Percentiles rank a stretch among this genome's conserved stretches.
These are phyloP conservation scores for Semicossyphus pulcher DNA, from an alignment of 2,113 vertebrate genomes.

Conservation along the genomic window DNA sequence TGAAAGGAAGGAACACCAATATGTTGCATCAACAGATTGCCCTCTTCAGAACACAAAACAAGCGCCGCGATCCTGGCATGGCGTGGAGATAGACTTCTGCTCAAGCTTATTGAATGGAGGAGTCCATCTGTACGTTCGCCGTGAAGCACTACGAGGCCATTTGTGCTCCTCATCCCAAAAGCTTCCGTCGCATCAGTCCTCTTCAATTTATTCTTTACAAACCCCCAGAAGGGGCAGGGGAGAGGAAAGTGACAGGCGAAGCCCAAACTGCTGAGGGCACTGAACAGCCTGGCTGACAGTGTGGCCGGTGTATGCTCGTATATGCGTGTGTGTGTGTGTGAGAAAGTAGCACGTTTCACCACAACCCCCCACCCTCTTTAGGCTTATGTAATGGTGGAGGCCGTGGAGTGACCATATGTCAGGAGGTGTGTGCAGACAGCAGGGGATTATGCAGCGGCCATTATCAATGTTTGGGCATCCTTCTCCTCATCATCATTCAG, in stretches of 20 bases:
- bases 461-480: constrained; percentile 73
- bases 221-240: constrained; percentile 60
- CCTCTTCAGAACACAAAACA: constrained; percentile 75
- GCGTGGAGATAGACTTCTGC: constrained; percentile 71
- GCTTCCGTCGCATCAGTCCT: constrained; percentile 72
- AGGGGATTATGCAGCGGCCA: constrained; percentile 75
- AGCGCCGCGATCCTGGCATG: constrained; percentile 65
- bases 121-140: constrained; percentile 77
- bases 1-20: constrained; percentile 48
- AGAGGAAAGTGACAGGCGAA: constrained; percentile 70
- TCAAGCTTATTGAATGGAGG: constrained; percentile 77
- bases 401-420: constrained; percentile 82
- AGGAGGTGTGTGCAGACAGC: constrained; percentile 74
- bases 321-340: constrained; percentile 52
- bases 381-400: constrained; percentile 79
- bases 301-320: constrained; percentile 45
- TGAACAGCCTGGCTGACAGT: constrained; percentile 73
- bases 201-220: constrained; percentile 92
- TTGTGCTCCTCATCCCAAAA: constrained; percentile 74
- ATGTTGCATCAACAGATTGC: constrained; percentile 74
- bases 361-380: constrained; percentile 34
- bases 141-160: constrained; percentile 68
- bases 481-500: constrained; percentile 79
- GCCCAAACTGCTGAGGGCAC: constrained; percentile 74
- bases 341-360: constrained; percentile 70